phyloP scores from a whole-genome alignment of 2,113 vertebrate genomes.

The Oreochromis tanganicae region DNA sequence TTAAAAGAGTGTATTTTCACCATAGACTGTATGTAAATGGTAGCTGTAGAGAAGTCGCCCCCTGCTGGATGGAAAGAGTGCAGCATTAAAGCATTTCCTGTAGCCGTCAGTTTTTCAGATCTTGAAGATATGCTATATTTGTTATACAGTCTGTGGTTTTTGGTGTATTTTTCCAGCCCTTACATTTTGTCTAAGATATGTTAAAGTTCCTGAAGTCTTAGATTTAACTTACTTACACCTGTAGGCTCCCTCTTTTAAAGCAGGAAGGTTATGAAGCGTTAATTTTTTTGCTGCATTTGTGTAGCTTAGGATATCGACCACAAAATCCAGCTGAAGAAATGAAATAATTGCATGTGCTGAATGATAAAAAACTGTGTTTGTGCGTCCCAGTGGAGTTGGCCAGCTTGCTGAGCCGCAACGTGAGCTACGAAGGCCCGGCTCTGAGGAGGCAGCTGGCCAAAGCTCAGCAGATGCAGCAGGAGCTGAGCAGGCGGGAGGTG shows the following conservation, averaged over 20 bases:
- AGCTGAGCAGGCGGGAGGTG: constrained; percentile 80
- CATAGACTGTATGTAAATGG: neutral
- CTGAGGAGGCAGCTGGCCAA: constrained; percentile 84
- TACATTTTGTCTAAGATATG: neutral
- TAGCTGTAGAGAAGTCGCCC: neutral
- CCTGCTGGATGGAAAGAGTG: neutral
- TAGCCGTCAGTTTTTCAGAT: neutral
- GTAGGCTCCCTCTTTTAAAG: neutral
- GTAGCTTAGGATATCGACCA: neutral
- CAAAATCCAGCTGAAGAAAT: neutral
- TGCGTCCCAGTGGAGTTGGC: constrained; percentile 78
- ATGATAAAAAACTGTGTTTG: neutral
- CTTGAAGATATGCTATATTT: neutral
- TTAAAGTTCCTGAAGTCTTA: neutral
- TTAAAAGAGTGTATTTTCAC: accelerated
- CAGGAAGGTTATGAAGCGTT: neutral
- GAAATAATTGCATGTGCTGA: neutral
- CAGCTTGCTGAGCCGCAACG: constrained; percentile 84
- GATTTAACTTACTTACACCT: accelerated
- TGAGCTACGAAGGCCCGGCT: constrained; percentile 87
- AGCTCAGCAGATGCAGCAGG: constrained; percentile 88
- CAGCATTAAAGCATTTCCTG: neutral
- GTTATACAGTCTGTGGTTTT: neutral
- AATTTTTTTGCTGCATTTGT: neutral
- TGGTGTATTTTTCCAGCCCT: neutral